A percentile compares a stretch with the other conserved stretches of the same genome.
Evolutionary conservation across 2,113 vertebrate species (phyloP).

Genomic region (Grus americana): DNA sequence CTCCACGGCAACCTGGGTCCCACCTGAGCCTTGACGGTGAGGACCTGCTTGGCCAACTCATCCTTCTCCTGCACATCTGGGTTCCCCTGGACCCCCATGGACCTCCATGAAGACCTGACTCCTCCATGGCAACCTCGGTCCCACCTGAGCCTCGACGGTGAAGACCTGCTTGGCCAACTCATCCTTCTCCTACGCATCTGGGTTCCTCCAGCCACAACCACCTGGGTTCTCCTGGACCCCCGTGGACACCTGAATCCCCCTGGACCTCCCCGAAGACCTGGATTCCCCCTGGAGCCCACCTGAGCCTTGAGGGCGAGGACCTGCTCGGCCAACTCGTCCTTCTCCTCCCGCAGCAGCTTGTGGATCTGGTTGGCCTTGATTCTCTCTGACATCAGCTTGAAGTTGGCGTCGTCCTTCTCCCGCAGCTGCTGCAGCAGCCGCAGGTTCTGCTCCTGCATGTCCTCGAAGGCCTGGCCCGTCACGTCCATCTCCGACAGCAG

Average conservation of each 20-base stretch:
- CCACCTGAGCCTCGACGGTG: too few relatives aligned
- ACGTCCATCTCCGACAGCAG: constrained; percentile 95
- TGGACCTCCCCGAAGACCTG: too few relatives aligned
- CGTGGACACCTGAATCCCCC: too few relatives aligned
- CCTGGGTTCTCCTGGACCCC: too few relatives aligned
- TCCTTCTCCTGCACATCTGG: too few relatives aligned
- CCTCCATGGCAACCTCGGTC: too few relatives aligned
- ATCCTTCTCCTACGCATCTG: constrained; percentile 79
- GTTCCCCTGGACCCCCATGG: too few relatives aligned
- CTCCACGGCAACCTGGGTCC: too few relatives aligned
- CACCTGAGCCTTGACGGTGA: too few relatives aligned
- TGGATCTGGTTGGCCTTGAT: constrained; percentile 98
- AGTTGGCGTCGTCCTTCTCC: constrained; percentile 95
- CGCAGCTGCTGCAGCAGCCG: constrained; percentile 89
- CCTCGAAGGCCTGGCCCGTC: constrained; percentile 93
- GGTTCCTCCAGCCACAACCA: not conserved
- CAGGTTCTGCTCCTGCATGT: constrained; percentile 97
- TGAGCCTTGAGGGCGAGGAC: constrained; percentile 91
- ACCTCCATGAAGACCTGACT: too few relatives aligned
- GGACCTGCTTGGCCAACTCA: too few relatives aligned
- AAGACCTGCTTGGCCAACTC: too few relatives aligned
- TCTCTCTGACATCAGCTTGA: constrained; percentile 94
- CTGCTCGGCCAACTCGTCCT: constrained; percentile 91
- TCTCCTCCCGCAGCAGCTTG: constrained; percentile 91
- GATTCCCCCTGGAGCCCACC: constrained; percentile 60